These are phyloP conservation scores for Oscheius sp. DNA, from an alignment of 1,140 invertebrate species.

Conservation along the genomic window DNA sequence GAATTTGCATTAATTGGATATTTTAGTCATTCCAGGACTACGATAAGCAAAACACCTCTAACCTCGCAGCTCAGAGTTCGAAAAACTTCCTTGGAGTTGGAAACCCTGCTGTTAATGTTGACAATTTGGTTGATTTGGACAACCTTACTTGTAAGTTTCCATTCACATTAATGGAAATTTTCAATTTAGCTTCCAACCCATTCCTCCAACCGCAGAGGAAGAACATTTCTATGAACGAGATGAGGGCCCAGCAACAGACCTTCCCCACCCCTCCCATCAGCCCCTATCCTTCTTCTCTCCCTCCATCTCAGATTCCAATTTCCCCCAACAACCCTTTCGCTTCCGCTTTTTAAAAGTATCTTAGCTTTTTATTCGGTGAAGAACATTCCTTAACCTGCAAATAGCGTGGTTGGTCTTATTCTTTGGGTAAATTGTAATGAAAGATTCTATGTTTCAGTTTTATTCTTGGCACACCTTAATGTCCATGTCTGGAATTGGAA, in stretches of 20 bases:
- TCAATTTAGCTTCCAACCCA: slow-evolving; percentile 49
- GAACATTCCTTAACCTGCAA: no score
- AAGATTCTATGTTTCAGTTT: no score
- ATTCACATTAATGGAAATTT: slow-evolving; percentile 18
- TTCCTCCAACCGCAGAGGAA: slow-evolving; percentile 41
- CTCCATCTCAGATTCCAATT: background rate
- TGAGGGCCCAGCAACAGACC: slow-evolving; percentile 35
- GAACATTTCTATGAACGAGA: slow-evolving; percentile 55
- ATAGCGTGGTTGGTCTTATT: no score
- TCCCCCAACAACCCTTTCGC: background rate
- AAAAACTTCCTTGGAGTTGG: slow-evolving; percentile 90
- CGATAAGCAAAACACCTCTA: slow-evolving; percentile 1
- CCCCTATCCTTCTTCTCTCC: background rate
- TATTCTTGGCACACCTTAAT: no score
- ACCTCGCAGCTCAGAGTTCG: slow-evolving; percentile 71
- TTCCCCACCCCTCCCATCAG: slow-evolving; percentile 4
- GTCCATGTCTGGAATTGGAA: no score
- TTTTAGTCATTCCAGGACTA: slow-evolving; percentile 4
- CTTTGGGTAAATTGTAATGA: background rate
- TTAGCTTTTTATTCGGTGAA: no score
- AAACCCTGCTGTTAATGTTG: slow-evolving; percentile 85
- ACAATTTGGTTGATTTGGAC: slow-evolving; percentile 74
- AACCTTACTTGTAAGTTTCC: background rate
- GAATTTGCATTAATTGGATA: slow-evolving; percentile 16
- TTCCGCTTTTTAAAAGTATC: background rate